These are phyloP conservation scores for Lepilemur septentrionalis DNA, from an alignment of 2,797 vertebrate genomes.

Conservation along the genomic window DNA sequence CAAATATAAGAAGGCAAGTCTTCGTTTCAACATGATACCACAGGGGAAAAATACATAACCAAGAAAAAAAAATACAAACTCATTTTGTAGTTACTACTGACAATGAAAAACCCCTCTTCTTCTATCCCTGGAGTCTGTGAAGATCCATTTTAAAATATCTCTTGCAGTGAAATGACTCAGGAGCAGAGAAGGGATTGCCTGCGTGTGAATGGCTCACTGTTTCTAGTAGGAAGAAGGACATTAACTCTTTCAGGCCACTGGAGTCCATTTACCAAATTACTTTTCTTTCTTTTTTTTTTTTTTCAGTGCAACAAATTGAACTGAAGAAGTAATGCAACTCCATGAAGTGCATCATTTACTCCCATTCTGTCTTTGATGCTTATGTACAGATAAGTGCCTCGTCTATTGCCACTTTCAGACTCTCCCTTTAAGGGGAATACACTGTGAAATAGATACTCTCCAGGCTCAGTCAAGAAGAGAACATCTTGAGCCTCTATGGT, in stretches of 20 bases:
- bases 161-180: not conserved
- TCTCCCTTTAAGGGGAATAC: conserved; percentile 78
- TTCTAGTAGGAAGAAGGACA: conserved; percentile 17
- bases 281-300: not conserved
- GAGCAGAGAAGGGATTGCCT: conserved; percentile 28
- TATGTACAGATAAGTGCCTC: conserved; percentile 73
- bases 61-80: not conserved
- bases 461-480: conserved; percentile 77
- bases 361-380: conserved; percentile 65
- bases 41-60: rapidly evolving
- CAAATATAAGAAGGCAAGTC: not conserved
- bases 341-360: conserved; percentile 77
- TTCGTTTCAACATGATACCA: not conserved
- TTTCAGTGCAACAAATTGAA: conserved; percentile 52
- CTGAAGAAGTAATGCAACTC: conserved; percentile 68
- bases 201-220: conserved; percentile 43
- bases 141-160: conserved; percentile 53
- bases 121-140: not conserved
- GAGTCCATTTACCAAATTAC: conserved; percentile 72
- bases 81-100: conserved; percentile 31
- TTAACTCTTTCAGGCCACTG: conserved; percentile 71
- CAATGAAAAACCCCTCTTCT: not conserved
- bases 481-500: conserved; percentile 69
- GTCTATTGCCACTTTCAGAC: conserved; percentile 65
- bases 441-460: conserved; percentile 79